Conservation (phyloP, 2,113 vertebrate species). For the Ageneiosus marmoratus region DNA sequence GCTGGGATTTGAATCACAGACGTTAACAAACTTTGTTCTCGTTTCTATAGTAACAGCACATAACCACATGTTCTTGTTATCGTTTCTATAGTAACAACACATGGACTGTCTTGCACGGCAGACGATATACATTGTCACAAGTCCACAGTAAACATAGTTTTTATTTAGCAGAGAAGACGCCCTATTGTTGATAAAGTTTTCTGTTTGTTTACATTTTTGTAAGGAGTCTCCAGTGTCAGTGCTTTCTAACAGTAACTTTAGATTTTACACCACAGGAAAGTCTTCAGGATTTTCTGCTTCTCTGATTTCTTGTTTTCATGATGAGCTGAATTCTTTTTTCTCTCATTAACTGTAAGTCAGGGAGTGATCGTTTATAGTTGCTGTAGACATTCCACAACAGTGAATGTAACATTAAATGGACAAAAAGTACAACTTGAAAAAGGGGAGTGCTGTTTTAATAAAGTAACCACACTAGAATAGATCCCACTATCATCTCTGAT, state of each 20-base stretch:
- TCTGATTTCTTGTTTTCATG: background rate
- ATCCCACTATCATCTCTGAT: too few species aligned
- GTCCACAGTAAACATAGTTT: too few species aligned
- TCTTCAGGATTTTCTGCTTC: background rate
- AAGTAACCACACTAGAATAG: background rate
- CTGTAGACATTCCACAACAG: background rate
- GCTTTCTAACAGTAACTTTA: background rate
- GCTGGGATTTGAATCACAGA: background rate
- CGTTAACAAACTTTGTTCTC: too few species aligned
- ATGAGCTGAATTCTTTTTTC: background rate
- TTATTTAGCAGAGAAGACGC: too few species aligned
- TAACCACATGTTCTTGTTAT: too few species aligned
- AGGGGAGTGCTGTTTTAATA: background rate
- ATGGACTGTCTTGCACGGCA: too few species aligned
- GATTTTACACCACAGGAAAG: background rate
- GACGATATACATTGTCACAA: too few species aligned
- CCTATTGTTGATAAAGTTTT: background rate
- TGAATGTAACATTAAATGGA: background rate
- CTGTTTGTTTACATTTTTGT: background rate
- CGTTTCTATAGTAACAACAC: background rate
- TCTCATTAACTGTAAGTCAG: background rate
- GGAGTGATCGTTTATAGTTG: background rate
- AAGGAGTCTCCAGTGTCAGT: background rate
- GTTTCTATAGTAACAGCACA: background rate
- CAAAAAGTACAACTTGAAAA: background rate